Conservation (phyloP, 2,113 vertebrate species). For the Megaceryle torquata region DNA sequence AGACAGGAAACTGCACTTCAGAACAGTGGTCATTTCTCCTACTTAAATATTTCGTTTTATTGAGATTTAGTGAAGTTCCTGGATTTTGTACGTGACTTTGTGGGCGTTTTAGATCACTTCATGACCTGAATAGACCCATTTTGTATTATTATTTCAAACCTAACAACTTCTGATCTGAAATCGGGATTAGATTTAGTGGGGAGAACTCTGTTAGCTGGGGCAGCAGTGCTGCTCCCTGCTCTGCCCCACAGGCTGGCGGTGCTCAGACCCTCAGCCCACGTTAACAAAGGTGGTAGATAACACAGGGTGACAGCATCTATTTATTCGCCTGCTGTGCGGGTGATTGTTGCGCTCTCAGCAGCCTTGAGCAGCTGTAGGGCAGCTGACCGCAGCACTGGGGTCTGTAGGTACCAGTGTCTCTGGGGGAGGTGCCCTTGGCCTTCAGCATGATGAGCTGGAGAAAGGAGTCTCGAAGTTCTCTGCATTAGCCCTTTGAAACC, state of each 20-base stretch:
- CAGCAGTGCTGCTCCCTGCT: not conserved
- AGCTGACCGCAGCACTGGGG: not conserved
- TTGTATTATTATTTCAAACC: not conserved
- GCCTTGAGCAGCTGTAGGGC: not conserved
- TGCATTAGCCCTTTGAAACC: not conserved
- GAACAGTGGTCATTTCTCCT: not conserved
- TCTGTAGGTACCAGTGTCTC: not conserved
- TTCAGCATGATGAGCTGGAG: not conserved
- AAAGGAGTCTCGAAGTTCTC: not conserved
- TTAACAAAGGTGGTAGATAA: not conserved
- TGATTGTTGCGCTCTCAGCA: not conserved
- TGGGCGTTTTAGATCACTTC: not conserved
- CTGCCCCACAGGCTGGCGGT: not conserved
- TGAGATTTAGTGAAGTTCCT: not conserved
- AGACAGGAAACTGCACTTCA: not conserved
- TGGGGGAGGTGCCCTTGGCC: not conserved
- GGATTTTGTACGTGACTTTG: not conserved
- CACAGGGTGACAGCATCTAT: not conserved
- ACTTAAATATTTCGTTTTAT: not conserved
- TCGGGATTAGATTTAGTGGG: not conserved
- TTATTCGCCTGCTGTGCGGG: not conserved
- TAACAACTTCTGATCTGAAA: not conserved
- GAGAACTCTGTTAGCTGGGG: not conserved
- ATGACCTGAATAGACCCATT: not conserved
- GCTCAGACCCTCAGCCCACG: not conserved